Conservation (phyloP, 1,140 invertebrate species). For the Thalassaphorura encarpata region DNA sequence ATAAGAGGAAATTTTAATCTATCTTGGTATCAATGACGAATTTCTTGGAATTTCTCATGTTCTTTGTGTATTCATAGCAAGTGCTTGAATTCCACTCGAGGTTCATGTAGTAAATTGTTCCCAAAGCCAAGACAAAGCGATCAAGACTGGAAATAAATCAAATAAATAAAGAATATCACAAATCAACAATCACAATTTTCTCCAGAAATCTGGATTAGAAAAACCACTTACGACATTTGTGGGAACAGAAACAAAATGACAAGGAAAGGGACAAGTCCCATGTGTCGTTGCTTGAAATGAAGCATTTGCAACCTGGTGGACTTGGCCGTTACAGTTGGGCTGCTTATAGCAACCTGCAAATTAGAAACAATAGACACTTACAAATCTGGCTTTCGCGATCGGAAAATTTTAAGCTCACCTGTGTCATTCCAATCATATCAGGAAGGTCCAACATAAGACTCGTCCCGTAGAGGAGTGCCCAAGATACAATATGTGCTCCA, state of each 20-base stretch:
- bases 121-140: slow-evolving; percentile 7
- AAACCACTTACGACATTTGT: slow-evolving; percentile 21
- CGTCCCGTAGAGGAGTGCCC: slow-evolving; percentile 23
- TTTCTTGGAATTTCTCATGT: slow-evolving; percentile 17
- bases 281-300: slow-evolving; percentile 22
- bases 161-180: neutral
- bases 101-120: slow-evolving; percentile 10
- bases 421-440: slow-evolving; percentile 25
- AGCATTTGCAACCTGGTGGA: slow-evolving; percentile 18
- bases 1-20: neutral
- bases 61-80: slow-evolving; percentile 16
- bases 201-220: neutral
- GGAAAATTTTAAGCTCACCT: slow-evolving; percentile 10
- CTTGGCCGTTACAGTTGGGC: slow-evolving; percentile 12
- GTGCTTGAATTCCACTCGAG: slow-evolving; percentile 9
- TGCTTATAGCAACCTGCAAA: slow-evolving; percentile 18
- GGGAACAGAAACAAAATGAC: slow-evolving; percentile 11
- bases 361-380: neutral
- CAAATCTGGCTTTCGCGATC: neutral
- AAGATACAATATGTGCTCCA: slow-evolving; percentile 24
- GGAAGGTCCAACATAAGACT: slow-evolving; percentile 27
- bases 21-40: neutral
- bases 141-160: slow-evolving; percentile 21
- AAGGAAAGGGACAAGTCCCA: slow-evolving; percentile 25
- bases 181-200: neutral